Evolutionary conservation across 1,140 invertebrate genomes (phyloP), one percentile per base, ranked within the genome.

Genomic region (Cydia pomonella): DNA sequence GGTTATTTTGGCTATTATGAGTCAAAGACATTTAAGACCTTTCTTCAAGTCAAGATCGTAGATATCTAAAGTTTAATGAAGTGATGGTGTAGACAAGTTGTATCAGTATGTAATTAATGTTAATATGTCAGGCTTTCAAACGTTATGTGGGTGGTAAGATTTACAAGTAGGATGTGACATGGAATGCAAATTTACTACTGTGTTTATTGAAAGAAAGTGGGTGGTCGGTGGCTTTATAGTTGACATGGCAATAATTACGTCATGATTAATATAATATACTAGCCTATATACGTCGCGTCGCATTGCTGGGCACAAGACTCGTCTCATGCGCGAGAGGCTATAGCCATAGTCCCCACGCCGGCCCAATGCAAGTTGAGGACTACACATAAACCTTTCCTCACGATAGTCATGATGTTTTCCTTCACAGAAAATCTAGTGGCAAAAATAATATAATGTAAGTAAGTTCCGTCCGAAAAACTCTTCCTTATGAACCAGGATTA

Each of bases 61-160:
- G 18, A 59, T 1, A 23, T 59, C 10, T 23, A 59, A 59, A 59
- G 21, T 21, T 59, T 59, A 59, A 59, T 59, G 53, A 21, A 59
- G 7, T 59, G 53, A 59, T 53, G 5, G 21, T 59, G 53, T 23
- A 59, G 53, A 59, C 53, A 59, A 7, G 18, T 59, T 23, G 53
- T 59, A 23, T 59, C n/a, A 23, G 53, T 59, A 23, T 23, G 53
- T 59, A 59, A 59, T 59, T 59, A 59, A 59, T 59, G 53, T 59
- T 59, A 59, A 59, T 23, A 59, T 59, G 53, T 23, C n/a, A 59
- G 21, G 10, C 21, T 59, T 18, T 59, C 21, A 59, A 18, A 50
- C 21, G 53, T 53, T 18, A 53, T 53, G 50, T 59, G 21, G 53
- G 53, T 12, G 53, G 53, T 59, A 23, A 59, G 53, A 21, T 16